Evolutionary conservation across 2,797 vertebrate species (phyloP).

Genomic region (Lagorchestes hirsutus): DNA sequence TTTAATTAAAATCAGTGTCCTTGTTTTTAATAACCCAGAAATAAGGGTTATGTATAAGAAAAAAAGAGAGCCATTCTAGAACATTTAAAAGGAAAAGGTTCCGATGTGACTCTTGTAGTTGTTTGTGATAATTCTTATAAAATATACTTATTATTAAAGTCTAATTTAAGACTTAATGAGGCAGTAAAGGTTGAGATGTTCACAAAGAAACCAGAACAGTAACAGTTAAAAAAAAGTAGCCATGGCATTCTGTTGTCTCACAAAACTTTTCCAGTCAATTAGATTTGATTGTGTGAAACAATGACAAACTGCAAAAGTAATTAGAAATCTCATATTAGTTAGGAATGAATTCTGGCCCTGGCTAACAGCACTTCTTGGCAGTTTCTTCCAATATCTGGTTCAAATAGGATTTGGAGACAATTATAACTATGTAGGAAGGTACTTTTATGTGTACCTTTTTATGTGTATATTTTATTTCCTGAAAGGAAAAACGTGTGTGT

Average conservation of each 20-base stretch:
- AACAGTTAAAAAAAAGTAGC: conserved; percentile 83
- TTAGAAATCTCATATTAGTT: conserved; percentile 80
- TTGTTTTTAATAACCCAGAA: conserved; percentile 80
- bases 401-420: not conserved
- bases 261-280: conserved; percentile 85
- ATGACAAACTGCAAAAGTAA: conserved; percentile 83
- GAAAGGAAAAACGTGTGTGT: not conserved
- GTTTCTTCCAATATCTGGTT: conserved; percentile 22
- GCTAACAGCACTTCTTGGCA: conserved; percentile 73
- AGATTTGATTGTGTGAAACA: conserved; percentile 85
- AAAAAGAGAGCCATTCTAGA: conserved; percentile 46
- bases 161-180: conserved; percentile 85
- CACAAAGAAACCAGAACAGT: conserved; percentile 83
- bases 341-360: conserved; percentile 68
- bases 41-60: conserved; percentile 74
- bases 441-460: not conserved
- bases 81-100: conserved; percentile 56
- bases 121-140: conserved; percentile 80
- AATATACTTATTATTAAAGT: conserved; percentile 82
- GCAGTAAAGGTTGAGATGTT: conserved; percentile 82
- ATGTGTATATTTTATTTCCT: conserved; percentile 16
- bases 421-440: conserved; percentile 6
- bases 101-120: conserved; percentile 43
- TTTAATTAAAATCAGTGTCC: conserved; percentile 83
- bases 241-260: conserved; percentile 75